These are phyloP conservation scores for Acleris laterana DNA, from an alignment of 2,888 invertebrate species.

Conservation along the genomic window DNA sequence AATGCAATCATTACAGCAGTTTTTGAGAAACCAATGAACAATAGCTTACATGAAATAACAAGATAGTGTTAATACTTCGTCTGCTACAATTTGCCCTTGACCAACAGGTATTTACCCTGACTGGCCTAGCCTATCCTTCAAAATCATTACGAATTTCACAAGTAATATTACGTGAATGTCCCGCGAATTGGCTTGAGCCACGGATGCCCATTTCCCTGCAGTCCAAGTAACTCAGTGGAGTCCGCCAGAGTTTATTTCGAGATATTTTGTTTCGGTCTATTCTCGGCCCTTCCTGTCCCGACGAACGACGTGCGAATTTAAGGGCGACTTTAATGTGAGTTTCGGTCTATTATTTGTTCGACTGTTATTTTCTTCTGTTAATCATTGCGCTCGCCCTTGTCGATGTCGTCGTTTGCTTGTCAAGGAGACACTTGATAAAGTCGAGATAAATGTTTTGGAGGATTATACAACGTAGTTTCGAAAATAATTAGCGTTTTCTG, in stretches of 20 bases:
- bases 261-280: constrained; percentile 80
- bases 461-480: constrained; percentile 10
- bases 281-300: constrained; percentile 77
- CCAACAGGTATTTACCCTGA: too few relatives aligned
- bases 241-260: constrained; percentile 72
- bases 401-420: constrained; percentile 45
- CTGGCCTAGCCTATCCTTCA: too few relatives aligned
- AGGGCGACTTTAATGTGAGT: constrained; percentile 60
- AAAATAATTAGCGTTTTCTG: neutral
- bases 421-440: constrained; percentile 38
- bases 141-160: neutral
- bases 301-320: constrained; percentile 77
- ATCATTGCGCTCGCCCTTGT: constrained; percentile 40
- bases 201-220: constrained; percentile 44
- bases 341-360: constrained; percentile 49
- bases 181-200: constrained; percentile 34
- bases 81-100: too few relatives aligned
- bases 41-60: too few relatives aligned
- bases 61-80: too few relatives aligned
- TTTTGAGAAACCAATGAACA: too few relatives aligned
- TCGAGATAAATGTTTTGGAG: constrained; percentile 4
- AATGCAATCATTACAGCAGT: too few relatives aligned
- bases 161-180: constrained; percentile 24
- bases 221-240: constrained; percentile 54
- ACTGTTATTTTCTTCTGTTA: constrained; percentile 36